These are phyloP conservation scores for Drosophila murphyi DNA, from an alignment of 1,140 invertebrate genomes.

Conservation along the genomic window DNA sequence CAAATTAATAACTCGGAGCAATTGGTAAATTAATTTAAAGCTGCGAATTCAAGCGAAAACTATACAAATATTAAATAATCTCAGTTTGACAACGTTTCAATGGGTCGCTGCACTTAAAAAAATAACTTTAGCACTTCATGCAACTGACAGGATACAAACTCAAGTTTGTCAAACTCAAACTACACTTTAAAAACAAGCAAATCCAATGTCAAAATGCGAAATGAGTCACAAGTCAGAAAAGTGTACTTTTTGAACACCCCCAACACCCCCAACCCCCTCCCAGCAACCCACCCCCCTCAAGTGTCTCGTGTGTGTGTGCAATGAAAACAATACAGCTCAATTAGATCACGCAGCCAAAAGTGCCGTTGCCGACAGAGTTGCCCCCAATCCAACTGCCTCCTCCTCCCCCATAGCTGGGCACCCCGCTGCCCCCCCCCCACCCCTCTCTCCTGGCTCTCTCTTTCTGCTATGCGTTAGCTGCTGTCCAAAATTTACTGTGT, in stretches of 20 bases:
- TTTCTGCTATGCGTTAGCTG: neutral
- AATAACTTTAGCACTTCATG: no score
- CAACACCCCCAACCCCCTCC: no score
- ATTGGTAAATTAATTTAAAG: no score
- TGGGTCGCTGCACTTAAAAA: no score
- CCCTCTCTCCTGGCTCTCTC: no score
- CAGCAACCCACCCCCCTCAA: neutral
- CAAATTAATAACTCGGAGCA: no score
- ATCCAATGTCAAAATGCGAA: slow-evolving; percentile 19
- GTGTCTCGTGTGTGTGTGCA: neutral
- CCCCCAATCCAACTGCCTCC: neutral
- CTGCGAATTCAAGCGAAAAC: no score
- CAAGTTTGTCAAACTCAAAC: no score
- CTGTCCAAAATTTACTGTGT: slow-evolving; percentile 65
- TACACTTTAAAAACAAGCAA: slow-evolving; percentile 3
- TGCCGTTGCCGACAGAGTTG: neutral
- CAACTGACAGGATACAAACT: no score
- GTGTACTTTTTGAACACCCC: neutral
- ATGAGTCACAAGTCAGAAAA: slow-evolving; percentile 10
- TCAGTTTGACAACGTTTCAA: no score
- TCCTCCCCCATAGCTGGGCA: neutral
- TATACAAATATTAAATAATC: no score
- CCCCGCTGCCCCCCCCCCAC: neutral
- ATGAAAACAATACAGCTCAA: slow-evolving; percentile 72
- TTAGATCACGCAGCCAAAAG: slow-evolving; percentile 60